phyloP scores from a whole-genome alignment of 2,888 invertebrate species.

The Eristalis arbustorum region DNA sequence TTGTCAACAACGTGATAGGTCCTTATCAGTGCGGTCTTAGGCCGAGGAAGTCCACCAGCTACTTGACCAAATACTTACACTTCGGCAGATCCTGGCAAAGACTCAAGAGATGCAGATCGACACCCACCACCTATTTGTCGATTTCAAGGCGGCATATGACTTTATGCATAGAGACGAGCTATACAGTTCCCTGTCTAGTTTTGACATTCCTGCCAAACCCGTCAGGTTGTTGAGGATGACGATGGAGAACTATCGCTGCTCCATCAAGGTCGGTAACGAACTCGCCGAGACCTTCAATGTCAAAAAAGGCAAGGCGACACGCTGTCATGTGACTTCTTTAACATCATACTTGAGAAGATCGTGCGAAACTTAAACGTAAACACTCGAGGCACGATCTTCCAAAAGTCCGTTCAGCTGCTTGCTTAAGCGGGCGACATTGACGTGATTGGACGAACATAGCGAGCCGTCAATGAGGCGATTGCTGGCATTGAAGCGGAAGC shows the following conservation, averaged over 20 bases:
- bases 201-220: slow-evolving; percentile 1
- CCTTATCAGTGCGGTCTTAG: no score
- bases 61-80: slow-evolving; percentile 2
- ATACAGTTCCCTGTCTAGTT: neutral
- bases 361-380: neutral
- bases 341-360: neutral
- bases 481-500: neutral
- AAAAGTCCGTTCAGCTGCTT: neutral
- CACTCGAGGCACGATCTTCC: neutral
- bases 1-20: no score
- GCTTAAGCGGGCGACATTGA: neutral
- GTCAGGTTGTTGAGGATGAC: neutral
- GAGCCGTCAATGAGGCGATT: neutral
- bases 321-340: neutral
- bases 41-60: neutral
- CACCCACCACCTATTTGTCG: neutral
- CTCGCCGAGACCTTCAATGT: neutral
- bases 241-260: neutral
- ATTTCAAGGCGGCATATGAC: neutral
- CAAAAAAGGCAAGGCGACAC: neutral
- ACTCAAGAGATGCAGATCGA: neutral
- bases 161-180: neutral
- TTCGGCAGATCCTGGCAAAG: neutral
- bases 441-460: neutral
- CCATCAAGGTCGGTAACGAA: neutral